Base-by-base conservation (phyloP, 2,113 vertebrate species). In the Brachyhypopomus occidentalis region DNA sequence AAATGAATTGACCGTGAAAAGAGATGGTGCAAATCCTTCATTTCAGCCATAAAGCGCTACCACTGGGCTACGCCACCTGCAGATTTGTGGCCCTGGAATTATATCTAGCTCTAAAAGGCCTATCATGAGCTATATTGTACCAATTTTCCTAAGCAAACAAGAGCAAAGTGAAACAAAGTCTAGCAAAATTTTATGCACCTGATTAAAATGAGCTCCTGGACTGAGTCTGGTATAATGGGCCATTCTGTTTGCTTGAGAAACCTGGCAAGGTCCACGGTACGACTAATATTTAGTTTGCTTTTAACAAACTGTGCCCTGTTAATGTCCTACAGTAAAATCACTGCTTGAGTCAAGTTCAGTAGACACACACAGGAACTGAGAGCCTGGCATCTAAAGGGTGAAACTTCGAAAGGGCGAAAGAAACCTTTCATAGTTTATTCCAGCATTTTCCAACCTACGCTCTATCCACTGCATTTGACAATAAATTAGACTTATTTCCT, bases 1-100 rank as follows among this genome's bases (percentile, higher is more conserved):
- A 85, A 91, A 92, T 91, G 84, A 91, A 90, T 79, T 90, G 90
- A 91, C 91, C 86, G 87, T 75, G 87, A 87, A 90, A 91, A 88
- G 87, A 86, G 89, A 90, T 89, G 86, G 91, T 88, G 91, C 90
- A 84, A 88, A 74, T 83, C 84, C 70, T 72, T 62, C 80, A 67
- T 86, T 89, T 48, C 70, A 85, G 83, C 86, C 80, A 73, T 92
- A 90, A 92, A 91, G 80, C 69, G 81, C 82, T 89, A 90, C 88
- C 90, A 91, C 89, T 85, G 85, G 89, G 87, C 85, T 81, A 67
- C 59, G 60, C 45, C 22, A 77, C 36, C 74, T 64, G 22, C 63
- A 76, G 70, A 63, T 60, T 59, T 74, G 67, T 77, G 72, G 75
- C 30, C 38, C 84, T 85, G 86, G 81, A 86, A 78, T 81, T 86